Base-by-base conservation (phyloP, 2,888 invertebrate species). In the Microchrysa polita region DNA sequence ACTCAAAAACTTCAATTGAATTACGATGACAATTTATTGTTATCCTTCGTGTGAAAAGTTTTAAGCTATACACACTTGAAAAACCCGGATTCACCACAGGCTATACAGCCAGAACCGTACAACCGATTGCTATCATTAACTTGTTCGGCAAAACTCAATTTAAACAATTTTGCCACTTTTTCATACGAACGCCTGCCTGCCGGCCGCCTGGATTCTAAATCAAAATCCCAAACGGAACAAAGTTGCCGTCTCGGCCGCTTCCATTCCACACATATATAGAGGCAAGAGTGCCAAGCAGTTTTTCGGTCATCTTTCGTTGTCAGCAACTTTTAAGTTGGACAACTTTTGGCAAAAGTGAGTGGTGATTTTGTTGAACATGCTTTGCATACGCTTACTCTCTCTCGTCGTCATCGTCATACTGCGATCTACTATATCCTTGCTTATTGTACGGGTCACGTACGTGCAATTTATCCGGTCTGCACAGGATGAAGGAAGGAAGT, bases 351-450 rank as follows among this genome's bases (percentile, higher is more conserved):
- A 16, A 65, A 69, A 69, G 69, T 57, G 69, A 69, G 69, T 69
- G 69, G 69, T 69, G 69, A 69, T 69, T 69, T 69, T 20, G 69
- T 20, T 9, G 69, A 55, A 69, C 69, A 69, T 69, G 69, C 20
- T 69, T 20, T 69, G 69, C 69, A 69, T 69, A 69, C 69, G 34
- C 52, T 69, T 69, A 34, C 27, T 7, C 27, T 2, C 7, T 7
- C 27, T 34, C 27, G 27, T 34, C n/a, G n/a, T n/a, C n/a, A n/a
- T n/a, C n/a, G n/a, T n/a, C n/a, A n/a, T n/a, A n/a, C n/a, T n/a
- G n/a, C n/a, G n/a, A n/a, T n/a, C n/a, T n/a, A n/a, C n/a, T n/a
- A n/a, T n/a, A n/a, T n/a, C n/a, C n/a, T n/a, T n/a, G n/a, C n/a
- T n/a, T n/a, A 69, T 55, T 55, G 40, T 20, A 2, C 20, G 40